Evolutionary conservation across 2,113 vertebrate species (phyloP).

Genomic region (Erinaceus europaeus): DNA sequence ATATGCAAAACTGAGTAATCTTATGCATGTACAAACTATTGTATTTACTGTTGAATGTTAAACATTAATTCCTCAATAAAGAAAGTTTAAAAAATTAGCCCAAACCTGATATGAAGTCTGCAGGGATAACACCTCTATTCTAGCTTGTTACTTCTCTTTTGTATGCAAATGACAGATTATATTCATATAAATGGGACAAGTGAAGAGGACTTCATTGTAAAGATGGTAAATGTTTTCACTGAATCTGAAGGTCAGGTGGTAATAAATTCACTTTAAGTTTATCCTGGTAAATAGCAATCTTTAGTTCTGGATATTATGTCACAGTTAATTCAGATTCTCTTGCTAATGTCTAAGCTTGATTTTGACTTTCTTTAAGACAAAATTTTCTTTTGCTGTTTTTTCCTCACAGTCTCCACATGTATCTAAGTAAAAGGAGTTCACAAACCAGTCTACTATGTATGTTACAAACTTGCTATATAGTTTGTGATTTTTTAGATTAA

Average conservation of each 20-base stretch:
- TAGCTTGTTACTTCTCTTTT: background rate
- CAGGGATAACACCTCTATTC: background rate
- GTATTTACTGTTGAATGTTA: no score
- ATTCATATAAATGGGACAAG: background rate
- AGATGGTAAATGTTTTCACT: background rate
- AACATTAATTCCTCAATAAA: no score
- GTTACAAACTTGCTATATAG: background rate
- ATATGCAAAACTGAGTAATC: no score
- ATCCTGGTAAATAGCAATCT: background rate
- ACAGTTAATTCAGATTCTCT: background rate
- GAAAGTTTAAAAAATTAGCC: background rate
- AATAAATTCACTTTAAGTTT: background rate
- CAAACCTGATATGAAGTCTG: background rate
- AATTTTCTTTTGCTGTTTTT: background rate
- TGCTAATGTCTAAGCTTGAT: background rate
- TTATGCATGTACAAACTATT: no score
- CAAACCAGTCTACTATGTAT: background rate
- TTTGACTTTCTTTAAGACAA: constrained; percentile 8
- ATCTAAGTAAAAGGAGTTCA: background rate
- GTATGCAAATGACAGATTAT: background rate
- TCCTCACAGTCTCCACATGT: background rate
- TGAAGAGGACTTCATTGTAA: background rate
- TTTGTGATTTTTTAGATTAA: background rate
- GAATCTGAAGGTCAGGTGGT: background rate
- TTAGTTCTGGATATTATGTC: background rate